A percentile compares a stretch with the other conserved stretches of the same genome.
Evolutionary conservation across 2,113 vertebrate genomes (phyloP).

Genomic region (Microcebus ravelobensis): DNA sequence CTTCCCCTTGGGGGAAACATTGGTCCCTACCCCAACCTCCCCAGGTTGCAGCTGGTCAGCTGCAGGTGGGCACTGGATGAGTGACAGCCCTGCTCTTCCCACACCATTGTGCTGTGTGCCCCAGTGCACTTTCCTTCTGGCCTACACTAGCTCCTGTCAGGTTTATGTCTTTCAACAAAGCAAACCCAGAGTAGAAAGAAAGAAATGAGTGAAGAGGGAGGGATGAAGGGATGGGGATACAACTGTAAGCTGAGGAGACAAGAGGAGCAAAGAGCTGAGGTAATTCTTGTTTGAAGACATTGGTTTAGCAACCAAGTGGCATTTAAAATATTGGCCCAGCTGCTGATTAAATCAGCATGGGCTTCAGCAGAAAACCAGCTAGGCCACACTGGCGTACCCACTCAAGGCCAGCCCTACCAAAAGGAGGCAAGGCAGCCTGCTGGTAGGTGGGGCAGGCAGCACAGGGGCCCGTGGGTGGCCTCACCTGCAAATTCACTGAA

Average conservation of each 20-base stretch:
- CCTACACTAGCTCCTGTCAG: background rate
- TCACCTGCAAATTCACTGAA: background rate
- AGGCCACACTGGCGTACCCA: background rate
- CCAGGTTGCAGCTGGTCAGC: background rate
- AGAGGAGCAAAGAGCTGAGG: background rate
- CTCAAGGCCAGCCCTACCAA: background rate
- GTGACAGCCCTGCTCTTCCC: background rate
- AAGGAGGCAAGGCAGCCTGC: background rate
- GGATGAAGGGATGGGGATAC: background rate
- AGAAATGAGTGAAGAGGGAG: background rate
- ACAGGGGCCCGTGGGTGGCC: accelerated
- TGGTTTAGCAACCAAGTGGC: background rate
- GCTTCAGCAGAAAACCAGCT: background rate
- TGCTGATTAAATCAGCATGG: background rate
- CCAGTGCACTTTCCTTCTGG: background rate
- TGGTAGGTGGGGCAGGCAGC: background rate
- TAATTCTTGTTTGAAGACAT: background rate
- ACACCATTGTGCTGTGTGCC: background rate
- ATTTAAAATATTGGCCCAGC: background rate
- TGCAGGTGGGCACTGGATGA: background rate
- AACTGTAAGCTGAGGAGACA: background rate
- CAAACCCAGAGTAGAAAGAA: background rate
- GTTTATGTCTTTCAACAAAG: background rate
- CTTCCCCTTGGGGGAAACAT: background rate
- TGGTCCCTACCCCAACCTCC: accelerated